A percentile compares a stretch with the other conserved stretches of the same genome.
Conservation (phyloP, 2,888 invertebrate species). For the Tubulanus polymorphus region DNA sequence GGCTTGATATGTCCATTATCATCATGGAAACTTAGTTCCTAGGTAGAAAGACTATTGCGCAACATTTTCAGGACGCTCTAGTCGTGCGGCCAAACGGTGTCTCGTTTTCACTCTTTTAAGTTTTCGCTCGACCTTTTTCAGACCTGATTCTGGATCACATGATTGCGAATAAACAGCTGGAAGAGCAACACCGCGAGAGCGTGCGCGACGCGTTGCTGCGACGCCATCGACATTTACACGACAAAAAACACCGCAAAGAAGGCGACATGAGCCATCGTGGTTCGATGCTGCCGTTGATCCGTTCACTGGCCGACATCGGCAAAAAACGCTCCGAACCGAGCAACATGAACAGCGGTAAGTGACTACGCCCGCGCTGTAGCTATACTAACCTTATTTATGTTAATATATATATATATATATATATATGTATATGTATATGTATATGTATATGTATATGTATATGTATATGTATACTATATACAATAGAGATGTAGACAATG, state of each 20-base stretch:
- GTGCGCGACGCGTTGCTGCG: conserved; percentile 78
- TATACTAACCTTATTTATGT: too few species aligned
- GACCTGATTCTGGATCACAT: conserved; percentile 86
- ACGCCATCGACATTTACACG: conserved; percentile 91
- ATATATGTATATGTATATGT: too few species aligned
- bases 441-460: too few species aligned
- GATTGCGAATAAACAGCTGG: conserved; percentile 72
- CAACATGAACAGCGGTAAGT: too few species aligned
- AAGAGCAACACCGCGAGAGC: conserved; percentile 70
- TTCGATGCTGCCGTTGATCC: neutral
- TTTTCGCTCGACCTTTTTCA: conserved; percentile 18
- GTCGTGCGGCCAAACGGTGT: neutral
- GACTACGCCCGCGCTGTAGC: too few species aligned
- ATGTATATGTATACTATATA: too few species aligned
- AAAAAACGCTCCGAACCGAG: conserved; percentile 72
- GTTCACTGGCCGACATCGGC: conserved; percentile 77
- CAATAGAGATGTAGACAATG: too few species aligned
- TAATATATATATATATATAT: too few species aligned
- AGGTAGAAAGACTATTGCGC: neutral
- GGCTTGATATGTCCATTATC: neutral
- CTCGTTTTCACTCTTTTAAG: neutral
- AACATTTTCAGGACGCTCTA: neutral
- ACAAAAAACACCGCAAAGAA: conserved; percentile 55
- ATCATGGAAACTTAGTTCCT: neutral
- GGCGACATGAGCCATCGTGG: conserved; percentile 19